Base-by-base conservation (phyloP, 1,140 invertebrate species). In the Araneus ventricosus region DNA sequence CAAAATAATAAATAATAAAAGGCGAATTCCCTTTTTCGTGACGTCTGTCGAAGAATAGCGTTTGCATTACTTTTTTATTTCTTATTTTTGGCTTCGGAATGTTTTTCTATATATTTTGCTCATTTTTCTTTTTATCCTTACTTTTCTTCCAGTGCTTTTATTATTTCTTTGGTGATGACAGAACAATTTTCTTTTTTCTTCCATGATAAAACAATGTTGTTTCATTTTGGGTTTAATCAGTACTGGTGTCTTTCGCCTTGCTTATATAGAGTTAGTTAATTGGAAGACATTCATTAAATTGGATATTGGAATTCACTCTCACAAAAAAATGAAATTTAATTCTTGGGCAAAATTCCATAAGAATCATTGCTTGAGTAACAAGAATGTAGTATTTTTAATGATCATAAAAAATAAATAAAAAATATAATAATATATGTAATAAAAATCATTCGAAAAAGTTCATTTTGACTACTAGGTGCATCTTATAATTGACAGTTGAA, bases 191-290 rank as follows among this genome's bases (percentile, higher is more conserved):
- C 30, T 24, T 37, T 57, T 39, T n/a, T 14, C 4, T 75, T 41
- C 52, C 22, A 45, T 17, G 59, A 37, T 87, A 89, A 89, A 75
- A 75, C n/a, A 87, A 63, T 45, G 37, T 39, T 22, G 0, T 14
- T 14, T 14, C 45, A 1, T 52, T 52, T 52, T 17, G 1, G 57
- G 41, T 41, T 45, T 75, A 89, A 89, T 89, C 87, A 75, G 39
- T 39, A 45, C 39, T 24, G n/a, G 45, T 89, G 45, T 30, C 39
- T 89, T 63, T 87, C 17, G 10, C 37, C 2, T 63, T 14, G 34
- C 87, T 75, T 75, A 37, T 89, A 89, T 89, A 22, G 87, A 89
- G 52, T 89, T 75, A 89, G 87, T 89, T 89, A 89, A 75, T 89
- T 89, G 87, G 75, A 89, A 89, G 67, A 27, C 8, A 52, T 30